A percentile compares a stretch with the other conserved stretches of the same genome.
phyloP scores from a whole-genome alignment of 2,888 invertebrate genomes.

The Blera fallax region DNA sequence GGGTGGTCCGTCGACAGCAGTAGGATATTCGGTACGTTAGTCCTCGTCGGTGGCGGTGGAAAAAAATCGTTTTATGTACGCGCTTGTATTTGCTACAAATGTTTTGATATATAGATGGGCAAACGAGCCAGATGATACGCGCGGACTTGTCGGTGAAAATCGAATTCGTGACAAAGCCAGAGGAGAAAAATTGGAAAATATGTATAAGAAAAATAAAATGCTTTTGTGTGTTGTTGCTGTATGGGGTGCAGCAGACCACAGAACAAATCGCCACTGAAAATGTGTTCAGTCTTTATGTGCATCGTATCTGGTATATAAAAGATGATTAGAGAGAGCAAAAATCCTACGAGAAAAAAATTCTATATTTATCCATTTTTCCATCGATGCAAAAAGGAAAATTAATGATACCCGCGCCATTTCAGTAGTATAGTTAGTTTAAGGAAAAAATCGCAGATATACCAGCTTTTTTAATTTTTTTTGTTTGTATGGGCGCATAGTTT shows the following conservation, averaged over 20 bases:
- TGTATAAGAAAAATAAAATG: constrained; percentile 9
- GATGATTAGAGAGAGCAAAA: constrained; percentile 4
- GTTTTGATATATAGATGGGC: constrained; percentile 32
- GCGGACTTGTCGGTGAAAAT: constrained; percentile 24
- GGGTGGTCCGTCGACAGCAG: neutral
- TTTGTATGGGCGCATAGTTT: neutral
- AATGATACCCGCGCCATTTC: constrained; percentile 8
- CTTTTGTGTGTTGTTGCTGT: neutral
- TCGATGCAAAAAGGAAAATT: constrained; percentile 19
- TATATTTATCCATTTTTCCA: constrained; percentile 19
- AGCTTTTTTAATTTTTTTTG: neutral
- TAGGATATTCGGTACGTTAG: constrained; percentile 40
- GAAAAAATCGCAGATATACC: neutral
- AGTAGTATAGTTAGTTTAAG: constrained; percentile 6
- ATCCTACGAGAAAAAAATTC: neutral
- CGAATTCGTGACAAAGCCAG: constrained; percentile 17
- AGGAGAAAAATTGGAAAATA: constrained; percentile 21
- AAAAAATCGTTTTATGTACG: constrained; percentile 33
- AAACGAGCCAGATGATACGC: constrained; percentile 17
- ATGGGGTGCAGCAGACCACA: constrained; percentile 6
- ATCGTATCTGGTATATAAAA: neutral
- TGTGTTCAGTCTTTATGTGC: neutral
- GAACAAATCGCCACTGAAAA: constrained; percentile 15
- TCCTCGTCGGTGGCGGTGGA: constrained; percentile 4
- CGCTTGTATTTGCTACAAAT: constrained; percentile 35